Evolutionary conservation across 2,797 vertebrate species (phyloP).

Genomic region (Crypturellus tataupa): DNA sequence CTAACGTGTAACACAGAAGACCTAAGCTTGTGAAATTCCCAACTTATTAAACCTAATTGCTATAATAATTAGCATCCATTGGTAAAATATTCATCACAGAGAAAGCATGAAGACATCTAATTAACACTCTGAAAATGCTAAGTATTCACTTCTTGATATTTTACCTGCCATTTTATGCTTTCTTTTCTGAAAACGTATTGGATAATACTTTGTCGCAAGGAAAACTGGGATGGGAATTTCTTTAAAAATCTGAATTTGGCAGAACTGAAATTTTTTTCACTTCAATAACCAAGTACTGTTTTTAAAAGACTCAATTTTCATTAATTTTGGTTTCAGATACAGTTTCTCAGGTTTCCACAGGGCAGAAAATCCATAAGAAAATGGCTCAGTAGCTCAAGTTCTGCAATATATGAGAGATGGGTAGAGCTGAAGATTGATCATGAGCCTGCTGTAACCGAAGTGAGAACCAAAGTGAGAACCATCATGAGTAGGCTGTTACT

Average conservation of each 20-base stretch:
- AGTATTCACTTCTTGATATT: constrained; percentile 18
- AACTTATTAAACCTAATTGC: constrained; percentile 68
- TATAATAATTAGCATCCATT: constrained; percentile 67
- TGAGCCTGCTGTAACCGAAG: fast-evolving
- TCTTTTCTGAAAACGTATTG: background rate
- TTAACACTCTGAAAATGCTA: constrained; percentile 51
- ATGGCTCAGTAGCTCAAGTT: background rate
- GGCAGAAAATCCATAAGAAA: background rate
- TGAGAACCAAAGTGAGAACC: background rate
- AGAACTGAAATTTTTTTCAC: background rate
- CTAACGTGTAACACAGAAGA: constrained; percentile 50
- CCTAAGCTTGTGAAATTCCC: constrained; percentile 48
- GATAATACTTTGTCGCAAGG: background rate
- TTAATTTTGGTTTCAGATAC: background rate
- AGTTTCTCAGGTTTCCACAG: background rate
- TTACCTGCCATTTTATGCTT: background rate
- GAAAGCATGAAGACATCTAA: constrained; percentile 38
- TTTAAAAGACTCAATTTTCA: background rate
- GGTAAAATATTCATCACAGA: constrained; percentile 53
- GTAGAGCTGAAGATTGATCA: background rate
- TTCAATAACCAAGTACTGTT: fast-evolving
- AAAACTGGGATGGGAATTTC: background rate
- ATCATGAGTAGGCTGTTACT: background rate
- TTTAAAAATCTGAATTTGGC: background rate
- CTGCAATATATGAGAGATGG: background rate